Base-by-base conservation (phyloP, 1,140 invertebrate species). In the Anastatus disparis region DNA sequence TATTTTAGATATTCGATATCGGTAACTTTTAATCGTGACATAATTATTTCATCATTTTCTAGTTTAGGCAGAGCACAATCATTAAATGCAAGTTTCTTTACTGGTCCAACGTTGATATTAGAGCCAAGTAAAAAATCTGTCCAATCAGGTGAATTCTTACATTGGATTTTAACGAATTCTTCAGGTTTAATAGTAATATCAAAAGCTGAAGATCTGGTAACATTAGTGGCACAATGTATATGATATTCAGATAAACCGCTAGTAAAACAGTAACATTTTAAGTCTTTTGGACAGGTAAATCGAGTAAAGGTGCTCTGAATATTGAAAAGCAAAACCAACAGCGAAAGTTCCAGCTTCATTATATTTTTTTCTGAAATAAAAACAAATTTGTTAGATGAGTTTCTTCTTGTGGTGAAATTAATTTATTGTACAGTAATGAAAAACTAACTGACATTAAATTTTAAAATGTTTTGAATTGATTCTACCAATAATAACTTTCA, bases 271-370 rank as follows among this genome's bases (percentile, higher is more conserved):
- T 50, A n/a, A 26, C 56, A 69, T 2, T 26, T 44, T 0, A 40
- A 22, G 3, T 31, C 15, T 9, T 15, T 22, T 6, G 67, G 67
- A 31, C 67, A 69, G n/a, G n/a, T n/a, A n/a, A n/a, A n/a, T n/a
- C n/a, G n/a, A n/a, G n/a, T n/a, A n/a, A n/a, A n/a, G n/a, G n/a
- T n/a, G n/a, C n/a, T n/a, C n/a, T n/a, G n/a, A n/a, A n/a, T n/a
- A n/a, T n/a, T n/a, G n/a, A n/a, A n/a, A n/a, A n/a, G n/a, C n/a
- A n/a, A n/a, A n/a, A n/a, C n/a, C n/a, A n/a, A n/a, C n/a, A n/a
- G n/a, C n/a, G n/a, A n/a, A n/a, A n/a, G n/a, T n/a, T n/a, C n/a
- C n/a, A n/a, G n/a, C n/a, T n/a, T n/a, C n/a, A n/a, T n/a, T n/a
- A n/a, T n/a, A n/a, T n/a, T n/a, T n/a, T n/a, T n/a, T n/a, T n/a